Evolutionary conservation across 2,888 invertebrate genomes (phyloP).

Genomic region (Calameuta idolon): DNA sequence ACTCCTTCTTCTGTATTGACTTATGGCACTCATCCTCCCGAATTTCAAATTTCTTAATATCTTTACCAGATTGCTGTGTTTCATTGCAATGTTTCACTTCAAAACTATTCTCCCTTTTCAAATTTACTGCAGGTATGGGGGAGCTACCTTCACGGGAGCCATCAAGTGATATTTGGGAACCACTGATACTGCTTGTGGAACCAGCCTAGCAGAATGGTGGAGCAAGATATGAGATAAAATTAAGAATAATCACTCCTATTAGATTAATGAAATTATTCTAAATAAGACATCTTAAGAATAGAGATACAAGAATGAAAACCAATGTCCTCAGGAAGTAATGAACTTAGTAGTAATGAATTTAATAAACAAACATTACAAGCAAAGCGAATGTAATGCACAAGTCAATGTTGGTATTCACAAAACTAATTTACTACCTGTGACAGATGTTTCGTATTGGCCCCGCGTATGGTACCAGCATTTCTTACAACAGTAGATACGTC

Average conservation of each 20-base stretch:
- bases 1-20: slow-evolving; percentile 69
- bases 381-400: slow-evolving; percentile 31
- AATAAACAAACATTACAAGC: background rate
- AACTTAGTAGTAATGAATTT: background rate
- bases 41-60: slow-evolving; percentile 58
- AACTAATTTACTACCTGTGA: slow-evolving; percentile 63
- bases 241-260: background rate
- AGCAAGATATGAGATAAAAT: slow-evolving; percentile 2
- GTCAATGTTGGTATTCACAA: slow-evolving; percentile 64
- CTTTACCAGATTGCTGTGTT: slow-evolving; percentile 56
- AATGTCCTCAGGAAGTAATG: background rate
- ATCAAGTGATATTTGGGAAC: slow-evolving; percentile 62
- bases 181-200: slow-evolving; percentile 65
- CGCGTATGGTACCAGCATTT: slow-evolving; percentile 57
- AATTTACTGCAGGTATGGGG: slow-evolving; percentile 44
- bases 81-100: slow-evolving; percentile 64
- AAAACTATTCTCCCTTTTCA: slow-evolving; percentile 65
- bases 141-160: slow-evolving; percentile 58
- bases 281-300: background rate
- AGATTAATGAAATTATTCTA: background rate
- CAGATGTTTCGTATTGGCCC: slow-evolving; percentile 57
- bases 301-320: background rate
- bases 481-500: slow-evolving; percentile 73
- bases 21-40: slow-evolving; percentile 63
- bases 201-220: slow-evolving; percentile 46